Conservation (phyloP, 2,797 vertebrate species). For the Brotula barbata region DNA sequence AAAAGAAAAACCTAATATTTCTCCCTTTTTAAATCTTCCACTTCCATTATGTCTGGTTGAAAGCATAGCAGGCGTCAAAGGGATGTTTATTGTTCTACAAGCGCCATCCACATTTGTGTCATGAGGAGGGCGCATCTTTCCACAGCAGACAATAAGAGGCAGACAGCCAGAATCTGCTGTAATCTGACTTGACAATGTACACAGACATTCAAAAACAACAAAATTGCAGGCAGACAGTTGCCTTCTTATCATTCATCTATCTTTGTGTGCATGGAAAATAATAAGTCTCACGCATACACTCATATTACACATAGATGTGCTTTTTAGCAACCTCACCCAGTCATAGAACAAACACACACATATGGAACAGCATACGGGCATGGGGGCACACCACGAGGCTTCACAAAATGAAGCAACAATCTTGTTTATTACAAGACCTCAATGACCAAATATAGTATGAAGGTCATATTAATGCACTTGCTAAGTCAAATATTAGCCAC, state of each 20-base stretch:
- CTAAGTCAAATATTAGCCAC: too few relatives aligned
- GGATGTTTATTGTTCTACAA: too few relatives aligned
- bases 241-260: conserved; percentile 54
- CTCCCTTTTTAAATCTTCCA: too few relatives aligned
- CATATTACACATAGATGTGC: conserved; percentile 39
- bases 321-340: conserved; percentile 28
- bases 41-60: too few relatives aligned
- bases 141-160: conserved; percentile 27
- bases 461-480: too few relatives aligned
- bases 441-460: neutral
- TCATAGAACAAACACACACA: conserved; percentile 15
- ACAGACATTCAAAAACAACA: conserved; percentile 58
- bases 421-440: neutral
- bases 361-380: conserved; percentile 19
- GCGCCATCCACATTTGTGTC: conserved; percentile 21
- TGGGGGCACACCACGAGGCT: conserved; percentile 6
- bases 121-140: conserved; percentile 35
- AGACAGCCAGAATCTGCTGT: conserved; percentile 26
- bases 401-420: neutral
- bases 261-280: conserved; percentile 62
- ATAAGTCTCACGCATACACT: conserved; percentile 39
- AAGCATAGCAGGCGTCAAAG: too few relatives aligned
- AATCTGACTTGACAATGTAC: conserved; percentile 26
- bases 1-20: too few relatives aligned
- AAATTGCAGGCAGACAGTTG: conserved; percentile 42